Evolutionary conservation across 2,888 invertebrate species (phyloP), one percentile per base, ranked within the genome.

Genomic region (Cacoxenus indagator): DNA sequence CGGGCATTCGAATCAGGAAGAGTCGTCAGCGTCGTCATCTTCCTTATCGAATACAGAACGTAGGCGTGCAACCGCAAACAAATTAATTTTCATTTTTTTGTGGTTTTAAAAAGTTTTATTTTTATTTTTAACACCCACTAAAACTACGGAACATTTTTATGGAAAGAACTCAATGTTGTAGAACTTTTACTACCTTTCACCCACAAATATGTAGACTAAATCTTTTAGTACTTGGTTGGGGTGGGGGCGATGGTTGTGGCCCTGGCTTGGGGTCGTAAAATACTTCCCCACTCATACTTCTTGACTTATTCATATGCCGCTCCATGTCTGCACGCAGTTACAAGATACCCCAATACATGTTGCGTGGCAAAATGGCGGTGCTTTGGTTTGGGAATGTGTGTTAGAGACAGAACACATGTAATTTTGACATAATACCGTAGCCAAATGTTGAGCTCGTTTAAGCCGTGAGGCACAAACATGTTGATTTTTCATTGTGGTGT

Each of bases 321-420:
- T 9, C 51, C 51, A 51, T 51, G 51, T 51, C 51, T 51, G 51
- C 51, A 22, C 51, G 51, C 51, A 51, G 22, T 51, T 51, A 51
- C 51, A 51, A 51, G 51, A 37, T 4, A 14, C 51, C 51, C 48
- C 48, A 37, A 37, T 8, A 37, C 37, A 37, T 5, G 37, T 31
- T n/a, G n/a, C n/a, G n/a, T n/a, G n/a, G n/a, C n/a, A n/a, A n/a
- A n/a, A n/a, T n/a, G n/a, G n/a, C n/a, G n/a, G n/a, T n/a, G n/a
- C n/a, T n/a, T n/a, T 43, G 45, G 45, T 3, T 43, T 43, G 3
- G 51, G 24, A 9, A 2, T 2, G 9, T 22, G 22, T 51, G 51
- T 37, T 37, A 1, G 37, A n/a, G 45, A n/a, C 45, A n/a, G n/a
- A 43, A 4, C 45, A 43, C n/a, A 43, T 43, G 45, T 43, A n/a